phyloP scores from a whole-genome alignment of 1,140 invertebrate genomes.

The Liolophura sinensis region DNA sequence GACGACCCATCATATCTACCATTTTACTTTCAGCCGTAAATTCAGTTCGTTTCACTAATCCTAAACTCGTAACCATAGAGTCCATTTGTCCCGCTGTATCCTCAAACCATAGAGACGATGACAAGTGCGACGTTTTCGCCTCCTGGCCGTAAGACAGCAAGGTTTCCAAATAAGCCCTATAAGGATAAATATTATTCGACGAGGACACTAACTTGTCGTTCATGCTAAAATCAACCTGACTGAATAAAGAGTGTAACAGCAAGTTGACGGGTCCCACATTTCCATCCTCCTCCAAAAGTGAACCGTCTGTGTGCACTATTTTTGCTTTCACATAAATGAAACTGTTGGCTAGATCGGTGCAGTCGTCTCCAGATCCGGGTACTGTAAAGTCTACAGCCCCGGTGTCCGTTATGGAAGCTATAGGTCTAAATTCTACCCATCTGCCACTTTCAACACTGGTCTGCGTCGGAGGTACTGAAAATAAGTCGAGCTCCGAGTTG shows the following conservation, averaged over 20 bases:
- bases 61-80: too few species aligned
- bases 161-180: conserved; percentile 17
- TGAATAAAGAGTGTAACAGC: conserved; percentile 16
- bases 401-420: too few species aligned
- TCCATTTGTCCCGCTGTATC: too few species aligned
- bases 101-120: too few species aligned
- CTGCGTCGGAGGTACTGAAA: too few species aligned
- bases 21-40: too few species aligned
- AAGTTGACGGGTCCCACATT: conserved; percentile 17
- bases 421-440: too few species aligned
- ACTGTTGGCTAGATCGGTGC: conserved; percentile 17
- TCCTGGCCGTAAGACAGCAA: conserved; percentile 17
- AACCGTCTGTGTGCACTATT: conserved; percentile 18
- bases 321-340: conserved; percentile 16
- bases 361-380: conserved; percentile 13
- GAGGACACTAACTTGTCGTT: conserved; percentile 22
- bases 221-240: conserved; percentile 19
- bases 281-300: conserved; percentile 6
- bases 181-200: conserved; percentile 20
- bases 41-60: too few species aligned
- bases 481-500: too few species aligned
- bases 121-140: conserved; percentile 7
- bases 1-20: too few species aligned
- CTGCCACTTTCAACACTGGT: too few species aligned
- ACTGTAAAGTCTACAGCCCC: conserved; percentile 19